Base-by-base conservation (phyloP, 2,888 invertebrate genomes). In the Pollenia griseotomentosa region DNA sequence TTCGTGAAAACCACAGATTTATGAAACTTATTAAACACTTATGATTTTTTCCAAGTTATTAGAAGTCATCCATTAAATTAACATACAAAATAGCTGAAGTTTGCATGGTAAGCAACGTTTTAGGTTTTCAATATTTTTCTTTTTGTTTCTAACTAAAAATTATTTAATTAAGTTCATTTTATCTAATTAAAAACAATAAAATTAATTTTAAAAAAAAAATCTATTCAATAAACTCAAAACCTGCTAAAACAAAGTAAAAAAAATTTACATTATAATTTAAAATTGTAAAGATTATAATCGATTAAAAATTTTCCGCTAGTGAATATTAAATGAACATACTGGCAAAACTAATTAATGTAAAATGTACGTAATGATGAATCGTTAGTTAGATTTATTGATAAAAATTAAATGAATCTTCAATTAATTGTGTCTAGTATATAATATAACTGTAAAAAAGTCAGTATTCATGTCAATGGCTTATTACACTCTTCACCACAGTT, bases 151-250 rank as follows among this genome's bases (percentile, higher is more conserved):
- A 23, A 14, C 14, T n/a, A 48, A 23, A 57, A 48, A 53, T 16
- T 53, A 53, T 16, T 53, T 70, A 70, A 70, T 70, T 53, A 70
- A 70, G 11, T 12, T 70, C 51, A 33, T 53, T 70, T 53, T 42
- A 70, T 70, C 53, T 70, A 70, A 70, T 70, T 70, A 70, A 70
- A 70, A 40, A 16, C 16, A 70, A 70, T 70, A 16, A 59, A 59
- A 2, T 40, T 8, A 8, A 33, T 14, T 33, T 33, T 23, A n/a
- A 19, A 19, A 33, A 33, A 33, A 14, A 70, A 51, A 53, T 42
- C 16, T 23, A 14, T 40, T n/a, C 68, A 40, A 2, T 51, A 53
- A 70, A 53, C 33, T 33, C 33, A 33, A 33, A 33, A 33, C 33
- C 33, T 33, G 33, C 5, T 33, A 33, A 5, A 33, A 33, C 33